Percentiles rank a stretch among this genome's conserved stretches.
Evolutionary conservation across 2,888 invertebrate species (phyloP).

Genomic region (Hymenopus coronatus): DNA sequence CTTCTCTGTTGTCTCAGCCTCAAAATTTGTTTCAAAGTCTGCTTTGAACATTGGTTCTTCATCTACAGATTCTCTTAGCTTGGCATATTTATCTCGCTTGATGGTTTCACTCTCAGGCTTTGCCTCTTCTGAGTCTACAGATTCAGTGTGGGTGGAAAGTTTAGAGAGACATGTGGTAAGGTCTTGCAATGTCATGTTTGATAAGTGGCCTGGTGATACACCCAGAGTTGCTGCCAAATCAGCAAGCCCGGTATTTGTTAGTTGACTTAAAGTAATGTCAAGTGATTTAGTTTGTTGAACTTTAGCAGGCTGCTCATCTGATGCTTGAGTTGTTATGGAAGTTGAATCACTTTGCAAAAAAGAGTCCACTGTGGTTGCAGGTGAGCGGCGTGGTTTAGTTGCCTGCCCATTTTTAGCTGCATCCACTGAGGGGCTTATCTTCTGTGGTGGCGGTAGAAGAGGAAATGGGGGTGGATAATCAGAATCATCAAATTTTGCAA

Average conservation of each 20-base stretch:
- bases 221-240: slow-evolving; percentile 73
- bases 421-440: slow-evolving; percentile 37
- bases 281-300: slow-evolving; percentile 48
- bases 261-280: slow-evolving; percentile 78
- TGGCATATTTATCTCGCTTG: slow-evolving; percentile 39
- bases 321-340: slow-evolving; percentile 25
- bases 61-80: slow-evolving; percentile 39
- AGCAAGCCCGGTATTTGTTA: slow-evolving; percentile 77
- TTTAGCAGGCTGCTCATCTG: slow-evolving; percentile 35
- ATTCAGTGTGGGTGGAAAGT: slow-evolving; percentile 52
- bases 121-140: slow-evolving; percentile 42
- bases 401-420: slow-evolving; percentile 36
- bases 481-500: slow-evolving; percentile 57
- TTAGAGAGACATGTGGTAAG: slow-evolving; percentile 73
- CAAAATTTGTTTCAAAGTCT: slow-evolving; percentile 61
- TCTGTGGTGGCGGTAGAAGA: slow-evolving; percentile 51
- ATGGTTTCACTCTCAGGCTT: slow-evolving; percentile 34
- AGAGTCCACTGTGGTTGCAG: slow-evolving; percentile 32
- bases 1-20: slow-evolving; percentile 38
- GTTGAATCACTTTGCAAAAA: slow-evolving; percentile 2
- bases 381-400: slow-evolving; percentile 41
- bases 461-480: slow-evolving; percentile 64
- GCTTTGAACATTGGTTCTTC: slow-evolving; percentile 46
- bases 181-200: slow-evolving; percentile 83
- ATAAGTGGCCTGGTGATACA: slow-evolving; percentile 74